Evolutionary conservation across 92 coral and sea anemone species (phyloP), one percentile per base, ranked within the genome.

Genomic region (Scolanthus callimorphus): DNA sequence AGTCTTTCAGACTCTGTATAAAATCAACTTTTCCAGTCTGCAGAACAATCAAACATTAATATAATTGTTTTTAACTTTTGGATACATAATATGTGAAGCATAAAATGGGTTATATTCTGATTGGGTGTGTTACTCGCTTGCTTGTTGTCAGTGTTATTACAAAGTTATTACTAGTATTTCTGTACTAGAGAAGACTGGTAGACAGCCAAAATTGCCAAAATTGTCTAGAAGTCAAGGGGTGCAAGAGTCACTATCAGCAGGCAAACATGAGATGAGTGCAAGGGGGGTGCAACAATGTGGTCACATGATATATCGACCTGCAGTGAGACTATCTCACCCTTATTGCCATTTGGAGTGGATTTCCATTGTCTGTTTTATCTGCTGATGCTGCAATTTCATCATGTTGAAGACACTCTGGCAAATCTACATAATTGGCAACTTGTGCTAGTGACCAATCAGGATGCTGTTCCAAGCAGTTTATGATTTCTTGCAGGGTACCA

Each of bases 391-490:
- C 92, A 63, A 92, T 69, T 20, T 49, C 68, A 25, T 77, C 78
- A 51, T 92, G 89, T 31, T 79, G 62, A 48, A 92, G 50, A 39
- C 98, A 92, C 38, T 92, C 98, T 23, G 86, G 49, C 10, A 92
- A 85, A 39, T 84, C 94, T 34, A 85, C 41, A 15, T 81, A 77
- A 2, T 80, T 54, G 25, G 98, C 98, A 43, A 92, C 84, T 34
- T 84, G 94, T 41, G 98, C 95, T 2, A 88, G 74, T 31, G 84
- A 85, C 98, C 95, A 88, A 39, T 92, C 98, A 46, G 94, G 98
- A 50, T 92, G 83, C 64, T 92, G 79, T 55, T 92, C 89, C 71
- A 92, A 63, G 53, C 86, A 84, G 25, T 61, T 62, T 20, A 84
- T 63, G 1, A 92, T 66, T 20, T 82, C 88, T 69, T 92, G 98